Evolutionary conservation across 92 coral and sea anemone genomes (phyloP).

Genomic region (Phenganax subtilis): DNA sequence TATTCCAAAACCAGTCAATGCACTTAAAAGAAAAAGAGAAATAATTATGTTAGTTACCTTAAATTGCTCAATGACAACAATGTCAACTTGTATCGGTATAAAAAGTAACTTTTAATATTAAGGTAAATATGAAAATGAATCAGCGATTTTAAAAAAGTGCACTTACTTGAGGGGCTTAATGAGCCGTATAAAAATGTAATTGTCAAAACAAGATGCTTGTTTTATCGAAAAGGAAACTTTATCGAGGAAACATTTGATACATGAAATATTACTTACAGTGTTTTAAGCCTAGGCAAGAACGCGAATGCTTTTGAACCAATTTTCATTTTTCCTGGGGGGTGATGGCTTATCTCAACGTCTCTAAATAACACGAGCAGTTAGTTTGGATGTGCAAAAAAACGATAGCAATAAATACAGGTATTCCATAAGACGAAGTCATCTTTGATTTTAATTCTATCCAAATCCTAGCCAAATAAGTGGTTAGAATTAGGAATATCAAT

Average conservation of each 20-base stretch:
- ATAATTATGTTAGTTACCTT: too few relatives aligned
- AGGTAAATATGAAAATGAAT: background rate
- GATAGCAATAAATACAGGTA: too few relatives aligned
- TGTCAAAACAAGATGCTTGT: too few relatives aligned
- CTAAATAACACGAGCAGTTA: background rate
- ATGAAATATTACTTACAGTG: constrained; percentile 59
- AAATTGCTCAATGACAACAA: background rate
- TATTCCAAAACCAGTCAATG: constrained; percentile 51
- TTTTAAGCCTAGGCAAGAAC: constrained; percentile 49
- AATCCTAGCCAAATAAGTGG: too few relatives aligned
- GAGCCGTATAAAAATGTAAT: too few relatives aligned
- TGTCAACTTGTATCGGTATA: background rate
- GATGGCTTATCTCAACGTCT: constrained; percentile 34
- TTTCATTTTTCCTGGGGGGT: background rate
- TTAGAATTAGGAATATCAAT: too few relatives aligned
- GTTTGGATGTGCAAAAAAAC: too few relatives aligned
- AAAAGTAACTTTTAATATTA: background rate
- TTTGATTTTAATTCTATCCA: too few relatives aligned
- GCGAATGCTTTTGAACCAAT: constrained; percentile 54
- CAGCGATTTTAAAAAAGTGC: too few relatives aligned
- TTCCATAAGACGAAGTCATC: too few relatives aligned
- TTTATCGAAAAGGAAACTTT: too few relatives aligned
- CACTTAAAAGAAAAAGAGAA: constrained; percentile 37
- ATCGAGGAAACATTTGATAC: background rate
- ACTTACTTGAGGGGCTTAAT: too few relatives aligned